Evolutionary conservation across 2,888 invertebrate genomes (phyloP).

Genomic region (Pandemis cinnamomeana): DNA sequence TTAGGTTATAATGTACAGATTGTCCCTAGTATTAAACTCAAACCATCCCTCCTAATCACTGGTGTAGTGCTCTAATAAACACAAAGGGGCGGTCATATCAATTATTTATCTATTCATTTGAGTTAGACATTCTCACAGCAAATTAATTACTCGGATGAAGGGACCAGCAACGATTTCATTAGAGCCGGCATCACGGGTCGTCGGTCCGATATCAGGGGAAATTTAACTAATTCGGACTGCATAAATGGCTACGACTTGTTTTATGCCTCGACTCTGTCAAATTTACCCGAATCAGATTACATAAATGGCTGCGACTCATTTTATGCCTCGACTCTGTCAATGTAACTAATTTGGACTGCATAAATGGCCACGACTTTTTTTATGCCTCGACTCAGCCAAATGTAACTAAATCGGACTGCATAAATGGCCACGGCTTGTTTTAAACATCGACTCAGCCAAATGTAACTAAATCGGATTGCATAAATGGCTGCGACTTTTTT

Average conservation of each 20-base stretch:
- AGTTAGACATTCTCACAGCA: constrained; percentile 21
- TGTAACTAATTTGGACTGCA: too few species aligned
- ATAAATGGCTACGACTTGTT: neutral
- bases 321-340: too few species aligned
- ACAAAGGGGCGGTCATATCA: constrained; percentile 37
- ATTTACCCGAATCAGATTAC: too few species aligned
- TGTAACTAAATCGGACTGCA: too few species aligned
- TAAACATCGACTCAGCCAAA: neutral
- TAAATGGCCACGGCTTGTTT: too few species aligned
- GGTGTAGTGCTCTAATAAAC: constrained; percentile 2
- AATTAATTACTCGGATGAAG: constrained; percentile 31
- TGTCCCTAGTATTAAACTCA: too few species aligned
- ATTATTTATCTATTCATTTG: constrained; percentile 41
- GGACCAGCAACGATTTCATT: constrained; percentile 29
- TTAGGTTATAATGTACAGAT: neutral
- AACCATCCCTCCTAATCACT: neutral
- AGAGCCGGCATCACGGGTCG: neutral
- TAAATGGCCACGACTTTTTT: too few species aligned
- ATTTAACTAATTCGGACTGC: constrained; percentile 2
- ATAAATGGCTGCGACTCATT: too few species aligned
- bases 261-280: neutral
- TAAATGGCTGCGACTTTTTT: neutral
- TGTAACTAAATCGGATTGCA: neutral
- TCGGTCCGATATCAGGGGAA: neutral
- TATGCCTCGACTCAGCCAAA: too few species aligned